Evolutionary conservation across 2,797 vertebrate genomes (phyloP).

Genomic region (Clarias platycephalus): DNA sequence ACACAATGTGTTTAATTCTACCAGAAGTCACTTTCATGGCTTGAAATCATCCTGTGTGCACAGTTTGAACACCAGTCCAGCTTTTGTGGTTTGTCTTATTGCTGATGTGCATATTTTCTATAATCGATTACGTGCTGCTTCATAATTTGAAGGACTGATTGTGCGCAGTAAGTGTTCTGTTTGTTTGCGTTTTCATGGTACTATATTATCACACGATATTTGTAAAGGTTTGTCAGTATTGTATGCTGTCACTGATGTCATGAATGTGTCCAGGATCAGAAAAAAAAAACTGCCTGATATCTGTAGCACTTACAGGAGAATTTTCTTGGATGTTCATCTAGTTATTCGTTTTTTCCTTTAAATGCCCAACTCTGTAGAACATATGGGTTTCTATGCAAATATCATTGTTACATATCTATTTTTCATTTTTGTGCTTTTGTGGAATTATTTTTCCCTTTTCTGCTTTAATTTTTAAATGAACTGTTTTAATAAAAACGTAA

Average conservation of each 20-base stretch:
- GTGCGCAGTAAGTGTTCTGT: not conserved
- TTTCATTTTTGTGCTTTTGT: conserved; percentile 47
- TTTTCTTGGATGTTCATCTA: conserved; percentile 45
- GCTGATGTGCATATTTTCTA: conserved; percentile 14
- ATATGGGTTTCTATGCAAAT: conserved; percentile 78
- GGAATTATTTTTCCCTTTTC: conserved; percentile 60
- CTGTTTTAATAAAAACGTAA: conserved; percentile 78
- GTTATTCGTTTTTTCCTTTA: conserved; percentile 49
- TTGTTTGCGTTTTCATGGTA: conserved; percentile 3
- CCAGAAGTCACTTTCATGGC: conserved; percentile 43
- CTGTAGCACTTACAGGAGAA: conserved; percentile 50
- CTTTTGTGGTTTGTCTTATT: conserved; percentile 6
- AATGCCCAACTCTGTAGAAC: conserved; percentile 60
- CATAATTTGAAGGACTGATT: conserved; percentile 29
- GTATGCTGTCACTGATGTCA: conserved; percentile 46
- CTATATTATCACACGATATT: conserved; percentile 9
- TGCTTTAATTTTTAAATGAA: conserved; percentile 66
- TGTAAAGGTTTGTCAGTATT: not conserved
- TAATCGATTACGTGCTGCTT: conserved; percentile 14
- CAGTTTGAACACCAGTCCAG: not conserved
- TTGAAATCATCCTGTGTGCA: not conserved
- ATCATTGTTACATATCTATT: conserved; percentile 65
- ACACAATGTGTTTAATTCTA: conserved; percentile 3
- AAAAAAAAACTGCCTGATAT: conserved; percentile 15
- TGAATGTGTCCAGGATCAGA: conserved; percentile 54